Conservation (phyloP, 2,888 invertebrate species). For the Penaeus monodon region DNA sequence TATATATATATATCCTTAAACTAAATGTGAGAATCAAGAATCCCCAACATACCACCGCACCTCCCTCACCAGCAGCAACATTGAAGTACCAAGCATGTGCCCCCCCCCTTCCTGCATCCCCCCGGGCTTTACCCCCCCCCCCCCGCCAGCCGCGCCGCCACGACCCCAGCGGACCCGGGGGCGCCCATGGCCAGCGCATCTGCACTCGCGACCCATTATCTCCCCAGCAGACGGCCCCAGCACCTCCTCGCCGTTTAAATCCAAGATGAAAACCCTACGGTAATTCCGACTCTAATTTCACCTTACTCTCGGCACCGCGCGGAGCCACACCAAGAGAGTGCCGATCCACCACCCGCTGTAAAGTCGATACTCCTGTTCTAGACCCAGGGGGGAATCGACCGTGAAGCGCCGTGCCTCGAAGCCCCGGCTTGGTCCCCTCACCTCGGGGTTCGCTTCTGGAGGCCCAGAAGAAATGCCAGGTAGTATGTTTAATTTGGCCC, state of each 20-base stretch:
- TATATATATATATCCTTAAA: too few relatives aligned
- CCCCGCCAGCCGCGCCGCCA: neutral
- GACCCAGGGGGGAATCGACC: neutral
- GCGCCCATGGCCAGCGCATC: neutral
- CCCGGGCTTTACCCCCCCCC: neutral
- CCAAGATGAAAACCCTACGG: conserved; percentile 22
- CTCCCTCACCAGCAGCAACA: too few relatives aligned
- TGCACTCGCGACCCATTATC: neutral
- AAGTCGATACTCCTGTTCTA: neutral
- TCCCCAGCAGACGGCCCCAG: neutral
- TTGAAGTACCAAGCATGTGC: too few relatives aligned
- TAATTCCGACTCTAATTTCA: conserved; percentile 28
- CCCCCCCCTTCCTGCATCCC: neutral
- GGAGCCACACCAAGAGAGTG: neutral
- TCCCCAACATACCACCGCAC: too few relatives aligned
- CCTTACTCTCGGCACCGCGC: neutral
- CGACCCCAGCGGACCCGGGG: neutral
- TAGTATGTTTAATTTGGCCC: conserved; percentile 5
- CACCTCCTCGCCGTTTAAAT: conserved; percentile 2
- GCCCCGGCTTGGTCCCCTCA: neutral
- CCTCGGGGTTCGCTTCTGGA: conserved; percentile 8
- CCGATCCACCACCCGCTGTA: neutral
- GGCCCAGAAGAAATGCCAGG: conserved; percentile 2
- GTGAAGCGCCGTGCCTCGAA: neutral
- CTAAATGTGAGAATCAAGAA: too few relatives aligned